Evolutionary conservation across 2,113 vertebrate species (phyloP), one percentile per base, ranked within the genome.

Genomic region (Poecilia latipinna): DNA sequence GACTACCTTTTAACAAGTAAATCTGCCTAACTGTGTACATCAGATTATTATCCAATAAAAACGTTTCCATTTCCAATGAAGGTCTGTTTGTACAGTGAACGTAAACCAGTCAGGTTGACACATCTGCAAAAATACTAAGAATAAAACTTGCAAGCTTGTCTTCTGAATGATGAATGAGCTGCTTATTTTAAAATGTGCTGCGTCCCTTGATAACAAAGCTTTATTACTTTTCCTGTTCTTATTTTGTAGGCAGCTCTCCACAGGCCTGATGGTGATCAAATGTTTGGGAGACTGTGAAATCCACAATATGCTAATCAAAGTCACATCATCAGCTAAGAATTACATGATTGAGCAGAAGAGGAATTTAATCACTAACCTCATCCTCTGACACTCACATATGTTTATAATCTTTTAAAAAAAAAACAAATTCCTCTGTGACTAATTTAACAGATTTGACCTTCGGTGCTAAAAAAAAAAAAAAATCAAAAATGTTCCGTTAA

Each of bases 81-180:
- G 69, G 15, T 28, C 31, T 15, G 5, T 64, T 78, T 73, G 33
- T 13, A 31, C 13, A 69, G 22, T 22, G 33, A 57, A 70, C 62
- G 19, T 61, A 57, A 54, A 57, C 15, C 63, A 65, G 72, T 65
- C 24, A 19, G n/a, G 28, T 61, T 74, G 19, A 60, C 35, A 74
- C 3, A 44, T 64, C 15, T 48, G 70, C 32, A 71, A 39, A 77
- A 28, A 37, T 3, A 37, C 64, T 65, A 12, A 19, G 62, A 65
- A 13, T 24, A 69, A 80, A 24, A 15, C n/a, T 28, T 29, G 35
- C 29, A 66, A 4, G 42, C 22, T 61, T 57, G n/a, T 42, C 37
- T 37, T 72, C 22, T 6, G 54, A 65, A 75, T 82, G 79, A 83
- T 79, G 22, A 83, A 89, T 51, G 79, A 87, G 63, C 71, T 35